Evolutionary conservation across 2,888 invertebrate genomes (phyloP), one percentile per base, ranked within the genome.

Genomic region (Dynastes hyllus): DNA sequence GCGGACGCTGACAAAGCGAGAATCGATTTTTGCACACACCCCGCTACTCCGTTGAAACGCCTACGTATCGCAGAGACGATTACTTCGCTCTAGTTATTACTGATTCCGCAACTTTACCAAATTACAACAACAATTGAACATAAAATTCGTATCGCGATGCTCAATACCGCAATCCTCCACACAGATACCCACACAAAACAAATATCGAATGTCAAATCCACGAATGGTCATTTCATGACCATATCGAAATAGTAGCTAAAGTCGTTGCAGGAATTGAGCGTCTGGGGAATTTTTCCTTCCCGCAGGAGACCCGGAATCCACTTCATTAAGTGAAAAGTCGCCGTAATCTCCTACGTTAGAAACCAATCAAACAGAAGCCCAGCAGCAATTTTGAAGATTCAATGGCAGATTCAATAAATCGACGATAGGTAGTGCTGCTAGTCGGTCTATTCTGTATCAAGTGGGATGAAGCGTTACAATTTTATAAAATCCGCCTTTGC

Each of bases 381-480:
- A 29, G 50, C 51, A 61, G 69, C 61, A 71, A 71, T 63, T 71
- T 78, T 71, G 45, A 76, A 76, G 66, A 55, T 76, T 51, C 75
- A 55, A 53, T 51, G 69, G 71, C n/a, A 50, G 63, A 78, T 71
- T 78, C 78, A 78, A 78, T 78, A 78, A 78, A 71, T 16, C 40
- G 51, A n/a, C 22, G 67, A n/a, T 40, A 65, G 65, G 32, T 65
- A 29, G 32, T 16, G 55, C 45, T 45, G 0, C 11, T 45, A 45
- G 2, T 45, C 45, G 11, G 9, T 8, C 1, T 11, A 8, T 8
- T 11, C 45, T 1, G 45, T 45, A 45, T 45, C 45, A 45, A 45
- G 11, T 11, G 45, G 11, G 45, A 45, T 45, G 45, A 2, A 8
- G 45, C 8, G 45, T 45, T 45, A 45, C 8, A 45, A 45, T 45